phyloP scores from a whole-genome alignment of 2,888 invertebrate genomes.

The Timandra comae region DNA sequence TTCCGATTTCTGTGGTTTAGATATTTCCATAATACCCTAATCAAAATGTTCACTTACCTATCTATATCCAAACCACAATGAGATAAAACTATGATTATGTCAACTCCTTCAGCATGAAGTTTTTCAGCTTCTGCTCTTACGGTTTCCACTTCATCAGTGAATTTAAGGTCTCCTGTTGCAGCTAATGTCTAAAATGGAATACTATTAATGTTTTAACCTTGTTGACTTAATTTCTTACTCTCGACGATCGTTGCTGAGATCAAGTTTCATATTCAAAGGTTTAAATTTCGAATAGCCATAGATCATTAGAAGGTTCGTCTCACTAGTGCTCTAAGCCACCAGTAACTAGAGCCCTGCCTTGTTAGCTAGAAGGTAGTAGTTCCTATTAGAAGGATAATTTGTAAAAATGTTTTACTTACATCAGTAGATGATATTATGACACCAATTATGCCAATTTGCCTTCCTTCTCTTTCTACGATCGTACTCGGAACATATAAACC shows the following conservation, averaged over 20 bases:
- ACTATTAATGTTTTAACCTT: no score
- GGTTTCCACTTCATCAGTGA: constrained; percentile 81
- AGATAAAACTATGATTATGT: constrained; percentile 88
- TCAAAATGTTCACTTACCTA: no score
- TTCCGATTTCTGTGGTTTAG: no score
- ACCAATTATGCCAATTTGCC: constrained; percentile 87
- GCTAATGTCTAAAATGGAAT: constrained; percentile 73
- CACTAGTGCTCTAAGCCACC: no score
- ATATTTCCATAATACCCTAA: no score
- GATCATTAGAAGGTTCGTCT: no score
- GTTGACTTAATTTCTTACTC: no score
- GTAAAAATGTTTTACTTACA: constrained; percentile 43
- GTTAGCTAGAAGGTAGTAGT: no score
- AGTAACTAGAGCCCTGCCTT: no score
- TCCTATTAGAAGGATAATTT: constrained; percentile 1
- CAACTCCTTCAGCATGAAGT: constrained; percentile 78
- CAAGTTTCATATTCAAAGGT: no score
- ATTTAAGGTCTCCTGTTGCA: constrained; percentile 79
- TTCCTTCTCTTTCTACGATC: constrained; percentile 78
- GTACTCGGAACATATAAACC: constrained; percentile 80
- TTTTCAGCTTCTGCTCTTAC: constrained; percentile 81
- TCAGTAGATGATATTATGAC: constrained; percentile 70
- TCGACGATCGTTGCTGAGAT: no score
- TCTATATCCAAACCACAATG: constrained; percentile 87
- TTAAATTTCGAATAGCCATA: no score